Conservation (phyloP, 2,888 invertebrate genomes). For the Cataglyphis albicans region DNA sequence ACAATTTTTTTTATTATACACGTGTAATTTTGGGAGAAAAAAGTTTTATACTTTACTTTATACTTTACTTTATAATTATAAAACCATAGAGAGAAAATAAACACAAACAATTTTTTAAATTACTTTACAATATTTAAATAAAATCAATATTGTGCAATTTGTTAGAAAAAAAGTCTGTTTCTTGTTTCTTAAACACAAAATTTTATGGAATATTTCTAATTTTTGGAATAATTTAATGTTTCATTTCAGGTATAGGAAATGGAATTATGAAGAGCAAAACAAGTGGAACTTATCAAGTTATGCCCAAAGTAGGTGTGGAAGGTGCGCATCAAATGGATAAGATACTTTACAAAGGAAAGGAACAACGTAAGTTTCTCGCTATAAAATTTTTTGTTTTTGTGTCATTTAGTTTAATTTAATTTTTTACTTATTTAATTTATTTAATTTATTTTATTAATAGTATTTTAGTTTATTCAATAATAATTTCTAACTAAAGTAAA, state of each 20-base stretch:
- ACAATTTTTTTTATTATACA: background rate
- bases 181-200: background rate
- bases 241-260: constrained; percentile 46
- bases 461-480: background rate
- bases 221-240: background rate
- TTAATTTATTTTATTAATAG: background rate
- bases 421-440: background rate
- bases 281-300: constrained; percentile 72
- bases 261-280: constrained; percentile 52
- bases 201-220: background rate
- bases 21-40: background rate
- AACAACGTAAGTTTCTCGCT: constrained; percentile 53
- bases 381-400: background rate
- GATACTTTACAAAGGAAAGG: constrained; percentile 70
- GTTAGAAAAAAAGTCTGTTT: background rate
- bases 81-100: background rate
- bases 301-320: constrained; percentile 70
- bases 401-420: constrained; percentile 13
- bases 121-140: background rate
- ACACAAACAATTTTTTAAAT: background rate
- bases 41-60: constrained; percentile 1
- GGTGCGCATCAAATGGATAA: constrained; percentile 48
- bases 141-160: background rate
- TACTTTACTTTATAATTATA: background rate
- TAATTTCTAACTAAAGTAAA: background rate